These are phyloP conservation scores for Harpalus rufipes DNA, from an alignment of 2,888 invertebrate species.

Conservation along the genomic window DNA sequence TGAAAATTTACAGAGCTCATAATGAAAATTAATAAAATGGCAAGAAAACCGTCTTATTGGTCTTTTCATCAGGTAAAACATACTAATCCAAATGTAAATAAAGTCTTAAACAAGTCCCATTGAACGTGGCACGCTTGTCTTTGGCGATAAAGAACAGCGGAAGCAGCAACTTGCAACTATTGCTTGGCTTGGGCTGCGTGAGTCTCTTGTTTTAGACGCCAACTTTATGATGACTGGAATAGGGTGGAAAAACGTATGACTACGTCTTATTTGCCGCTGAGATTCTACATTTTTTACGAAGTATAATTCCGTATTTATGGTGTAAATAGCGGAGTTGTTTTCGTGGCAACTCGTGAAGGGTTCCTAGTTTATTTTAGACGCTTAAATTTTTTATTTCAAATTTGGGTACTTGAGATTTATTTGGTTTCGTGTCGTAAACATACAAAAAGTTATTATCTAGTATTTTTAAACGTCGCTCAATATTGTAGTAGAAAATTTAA, in stretches of 20 bases:
- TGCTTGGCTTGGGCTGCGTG: constrained; percentile 25
- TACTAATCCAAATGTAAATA: constrained; percentile 51
- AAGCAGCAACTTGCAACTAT: neutral
- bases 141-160: constrained; percentile 38
- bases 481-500: constrained; percentile 8
- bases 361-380: constrained; percentile 22
- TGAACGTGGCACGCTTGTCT: constrained; percentile 25
- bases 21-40: too few relatives aligned
- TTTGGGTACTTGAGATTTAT: constrained; percentile 31
- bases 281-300: constrained; percentile 46
- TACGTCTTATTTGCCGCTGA: constrained; percentile 45
- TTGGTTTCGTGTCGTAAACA: constrained; percentile 8
- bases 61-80: neutral
- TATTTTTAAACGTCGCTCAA: constrained; percentile 1
- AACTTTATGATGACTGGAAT: constrained; percentile 53
- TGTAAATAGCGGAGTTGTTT: constrained; percentile 47
- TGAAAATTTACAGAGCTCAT: too few relatives aligned
- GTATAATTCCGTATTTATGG: constrained; percentile 50
- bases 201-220: constrained; percentile 47
- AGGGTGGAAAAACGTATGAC: constrained; percentile 53
- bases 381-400: constrained; percentile 21
- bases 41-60: neutral
- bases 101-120: constrained; percentile 53
- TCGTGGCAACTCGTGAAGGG: constrained; percentile 22
- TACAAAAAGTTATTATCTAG: constrained; percentile 7